Conservation (phyloP, 2,113 vertebrate species). For the Craseonycteris thonglongyai region DNA sequence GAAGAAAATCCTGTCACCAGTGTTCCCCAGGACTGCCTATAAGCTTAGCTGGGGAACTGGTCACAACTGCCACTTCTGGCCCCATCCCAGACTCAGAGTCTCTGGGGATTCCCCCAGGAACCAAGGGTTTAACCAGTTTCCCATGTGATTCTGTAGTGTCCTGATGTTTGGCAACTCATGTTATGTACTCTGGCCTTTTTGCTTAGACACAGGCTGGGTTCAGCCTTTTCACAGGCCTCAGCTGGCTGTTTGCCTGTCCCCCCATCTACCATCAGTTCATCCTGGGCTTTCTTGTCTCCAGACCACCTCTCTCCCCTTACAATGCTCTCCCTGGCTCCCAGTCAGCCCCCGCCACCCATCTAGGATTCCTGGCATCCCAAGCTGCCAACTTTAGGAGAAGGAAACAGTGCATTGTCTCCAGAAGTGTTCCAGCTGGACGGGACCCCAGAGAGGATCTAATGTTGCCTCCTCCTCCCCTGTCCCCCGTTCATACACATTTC, state of each 20-base stretch:
- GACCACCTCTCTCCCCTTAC: background rate
- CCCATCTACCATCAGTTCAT: background rate
- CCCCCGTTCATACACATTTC: background rate
- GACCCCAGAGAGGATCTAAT: background rate
- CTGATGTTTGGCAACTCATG: background rate
- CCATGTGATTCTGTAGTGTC: background rate
- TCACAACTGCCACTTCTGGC: background rate
- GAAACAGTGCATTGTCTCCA: background rate
- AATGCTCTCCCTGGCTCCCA: background rate
- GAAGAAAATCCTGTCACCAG: background rate
- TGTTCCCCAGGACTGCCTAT: background rate
- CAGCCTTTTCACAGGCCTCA: background rate
- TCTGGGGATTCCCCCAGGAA: background rate
- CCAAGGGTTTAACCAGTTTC: background rate
- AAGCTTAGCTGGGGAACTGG: background rate
- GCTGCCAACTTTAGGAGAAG: background rate
- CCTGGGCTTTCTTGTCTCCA: background rate
- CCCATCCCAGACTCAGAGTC: background rate
- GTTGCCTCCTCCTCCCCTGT: background rate
- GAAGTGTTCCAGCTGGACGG: background rate
- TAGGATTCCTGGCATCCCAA: background rate
- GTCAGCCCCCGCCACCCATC: too few relatives aligned
- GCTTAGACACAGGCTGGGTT: background rate
- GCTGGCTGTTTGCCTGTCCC: background rate
- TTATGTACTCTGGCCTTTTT: background rate